Evolutionary conservation across 1,140 invertebrate species (phyloP).

Genomic region (Apis dorsata): DNA sequence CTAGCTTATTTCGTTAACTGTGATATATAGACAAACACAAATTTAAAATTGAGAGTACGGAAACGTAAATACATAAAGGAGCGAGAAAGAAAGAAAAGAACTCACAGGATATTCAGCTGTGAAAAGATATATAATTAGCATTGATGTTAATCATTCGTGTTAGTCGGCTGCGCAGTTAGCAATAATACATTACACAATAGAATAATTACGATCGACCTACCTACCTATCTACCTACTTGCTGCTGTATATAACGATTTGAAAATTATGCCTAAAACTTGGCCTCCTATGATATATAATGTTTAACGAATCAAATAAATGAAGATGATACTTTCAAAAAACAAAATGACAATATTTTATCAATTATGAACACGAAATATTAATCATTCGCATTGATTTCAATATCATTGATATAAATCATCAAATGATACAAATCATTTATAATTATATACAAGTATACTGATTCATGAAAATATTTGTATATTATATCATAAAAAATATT

Average conservation of each 20-base stretch:
- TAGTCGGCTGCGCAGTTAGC: slow-evolving; percentile 63
- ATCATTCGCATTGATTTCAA: neutral
- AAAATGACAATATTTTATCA: neutral
- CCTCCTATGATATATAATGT: slow-evolving; percentile 42
- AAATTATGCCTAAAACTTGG: slow-evolving; percentile 25
- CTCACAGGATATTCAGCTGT: slow-evolving; percentile 39
- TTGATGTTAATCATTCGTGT: slow-evolving; percentile 73
- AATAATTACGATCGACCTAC: slow-evolving; percentile 72
- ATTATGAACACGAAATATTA: neutral
- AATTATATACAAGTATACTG: too few relatives aligned
- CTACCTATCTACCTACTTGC: slow-evolving; percentile 68
- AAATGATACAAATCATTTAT: too few relatives aligned
- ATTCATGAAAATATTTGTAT: too few relatives aligned
- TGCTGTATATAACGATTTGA: neutral
- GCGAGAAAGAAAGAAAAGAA: slow-evolving; percentile 25
- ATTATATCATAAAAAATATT: too few relatives aligned
- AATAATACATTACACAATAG: slow-evolving; percentile 69
- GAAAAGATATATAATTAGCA: slow-evolving; percentile 69
- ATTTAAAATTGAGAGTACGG: slow-evolving; percentile 2
- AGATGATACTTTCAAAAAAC: neutral
- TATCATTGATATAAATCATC: too few relatives aligned
- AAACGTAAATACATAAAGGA: slow-evolving; percentile 1
- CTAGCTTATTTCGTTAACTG: neutral
- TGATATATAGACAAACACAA: neutral
- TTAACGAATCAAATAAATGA: slow-evolving; percentile 7